Percentiles rank a stretch among this genome's conserved stretches.
Evolutionary conservation across 2,113 vertebrate species (phyloP).

Genomic region (Amphiprion ocellaris): DNA sequence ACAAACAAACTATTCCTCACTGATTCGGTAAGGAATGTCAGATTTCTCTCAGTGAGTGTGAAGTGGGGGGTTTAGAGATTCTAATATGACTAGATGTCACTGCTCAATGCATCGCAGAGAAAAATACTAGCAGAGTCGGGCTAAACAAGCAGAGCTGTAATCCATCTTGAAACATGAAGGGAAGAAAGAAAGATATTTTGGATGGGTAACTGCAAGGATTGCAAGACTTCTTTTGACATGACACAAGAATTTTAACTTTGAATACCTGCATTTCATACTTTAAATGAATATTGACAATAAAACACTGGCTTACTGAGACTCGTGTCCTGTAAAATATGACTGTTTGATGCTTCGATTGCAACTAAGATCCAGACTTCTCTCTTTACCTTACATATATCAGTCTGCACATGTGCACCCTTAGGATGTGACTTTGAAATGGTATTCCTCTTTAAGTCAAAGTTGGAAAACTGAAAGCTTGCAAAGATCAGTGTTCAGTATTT

Average conservation of each 20-base stretch:
- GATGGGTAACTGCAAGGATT: not conserved
- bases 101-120: not conserved
- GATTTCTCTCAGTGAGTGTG: constrained; percentile 10
- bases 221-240: not conserved
- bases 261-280: not conserved
- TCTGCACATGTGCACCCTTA: not conserved
- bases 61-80: constrained; percentile 23
- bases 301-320: too few species aligned
- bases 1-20: not conserved
- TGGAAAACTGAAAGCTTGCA: not conserved
- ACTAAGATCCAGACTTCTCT: not conserved
- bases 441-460: not conserved
- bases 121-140: constrained; percentile 31
- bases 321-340: too few species aligned
- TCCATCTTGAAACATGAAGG: constrained; percentile 2
- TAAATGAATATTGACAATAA: not conserved
- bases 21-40: not conserved
- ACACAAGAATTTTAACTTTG: not conserved
- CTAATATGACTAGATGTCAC: constrained; percentile 14
- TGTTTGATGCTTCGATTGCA: too few species aligned
- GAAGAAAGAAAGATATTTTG: not conserved
- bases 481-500: constrained; percentile 1
- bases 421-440: not conserved
- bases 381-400: not conserved
- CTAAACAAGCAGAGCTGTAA: constrained; percentile 28